phyloP scores from a whole-genome alignment of 2,888 invertebrate species.

The Bellardia pandia region DNA sequence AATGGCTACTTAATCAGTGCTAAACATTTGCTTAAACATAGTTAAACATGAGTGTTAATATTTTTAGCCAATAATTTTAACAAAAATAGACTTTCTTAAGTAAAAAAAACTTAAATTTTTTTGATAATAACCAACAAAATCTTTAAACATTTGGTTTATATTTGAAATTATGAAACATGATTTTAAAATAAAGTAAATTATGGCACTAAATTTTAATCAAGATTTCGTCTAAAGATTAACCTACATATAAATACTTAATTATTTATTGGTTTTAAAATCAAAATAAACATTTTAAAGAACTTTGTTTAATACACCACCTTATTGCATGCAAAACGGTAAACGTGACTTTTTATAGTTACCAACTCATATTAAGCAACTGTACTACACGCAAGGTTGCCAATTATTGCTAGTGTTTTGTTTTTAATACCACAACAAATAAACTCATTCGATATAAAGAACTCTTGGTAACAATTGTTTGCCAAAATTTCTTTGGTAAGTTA shows the following conservation, averaged over 20 bases:
- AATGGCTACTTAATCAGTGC: neutral
- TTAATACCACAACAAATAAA: neutral
- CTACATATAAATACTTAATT: neutral
- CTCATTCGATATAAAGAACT: neutral
- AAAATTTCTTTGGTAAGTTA: neutral
- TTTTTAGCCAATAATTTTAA: neutral
- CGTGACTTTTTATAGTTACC: neutral
- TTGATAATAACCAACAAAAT: no score
- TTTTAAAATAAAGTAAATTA: neutral
- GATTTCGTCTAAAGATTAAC: neutral
- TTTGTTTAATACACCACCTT: neutral
- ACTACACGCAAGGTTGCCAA: neutral
- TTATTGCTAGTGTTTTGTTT: no score
- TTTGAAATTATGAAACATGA: constrained; percentile 8
- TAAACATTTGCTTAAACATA: neutral
- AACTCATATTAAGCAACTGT: neutral
- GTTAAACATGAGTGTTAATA: neutral
- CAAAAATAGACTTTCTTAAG: neutral
- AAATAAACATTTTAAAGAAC: neutral
- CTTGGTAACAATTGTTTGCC: neutral
- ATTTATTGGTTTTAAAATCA: neutral
- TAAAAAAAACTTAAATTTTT: no score
- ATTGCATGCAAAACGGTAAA: neutral
- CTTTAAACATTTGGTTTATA: neutral
- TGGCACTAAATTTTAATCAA: neutral